Percentiles rank a stretch among this genome's conserved stretches.
Conservation (phyloP, 2,797 vertebrate genomes). For the Notamacropus eugenii region DNA sequence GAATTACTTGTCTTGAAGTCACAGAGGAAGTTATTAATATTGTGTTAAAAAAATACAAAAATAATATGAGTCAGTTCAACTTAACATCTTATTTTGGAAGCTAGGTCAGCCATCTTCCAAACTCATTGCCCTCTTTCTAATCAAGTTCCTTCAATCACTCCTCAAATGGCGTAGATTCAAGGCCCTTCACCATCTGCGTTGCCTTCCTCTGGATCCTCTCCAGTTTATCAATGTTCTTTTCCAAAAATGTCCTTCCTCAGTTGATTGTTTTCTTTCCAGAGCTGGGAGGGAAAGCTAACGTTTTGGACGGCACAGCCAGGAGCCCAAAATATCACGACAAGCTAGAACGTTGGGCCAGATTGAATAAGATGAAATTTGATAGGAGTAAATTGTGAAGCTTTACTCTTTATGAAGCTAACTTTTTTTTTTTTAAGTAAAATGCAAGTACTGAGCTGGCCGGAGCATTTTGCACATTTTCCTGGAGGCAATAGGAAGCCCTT, state of each 20-base stretch:
- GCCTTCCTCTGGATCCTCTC: background rate
- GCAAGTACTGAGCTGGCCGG: background rate
- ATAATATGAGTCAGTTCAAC: background rate
- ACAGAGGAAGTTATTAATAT: background rate
- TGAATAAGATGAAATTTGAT: background rate
- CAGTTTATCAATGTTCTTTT: background rate
- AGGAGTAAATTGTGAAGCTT: background rate
- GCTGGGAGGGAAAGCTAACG: background rate
- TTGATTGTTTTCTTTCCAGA: slow-evolving; percentile 1
- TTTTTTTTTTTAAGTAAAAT: background rate
- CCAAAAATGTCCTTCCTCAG: slow-evolving; percentile 1
- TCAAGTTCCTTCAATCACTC: background rate
- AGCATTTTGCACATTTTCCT: background rate
- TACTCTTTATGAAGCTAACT: background rate
- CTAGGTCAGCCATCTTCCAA: background rate
- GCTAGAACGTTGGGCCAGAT: background rate
- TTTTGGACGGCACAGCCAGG: background rate
- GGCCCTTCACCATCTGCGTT: background rate
- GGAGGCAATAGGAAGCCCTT: background rate
- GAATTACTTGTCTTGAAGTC: background rate
- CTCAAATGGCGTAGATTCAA: background rate
- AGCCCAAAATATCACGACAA: background rate
- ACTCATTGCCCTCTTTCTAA: background rate
- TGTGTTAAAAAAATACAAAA: background rate
- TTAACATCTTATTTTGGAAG: background rate